Conservation (phyloP, 2,113 vertebrate species). For the Anhinga anhinga region DNA sequence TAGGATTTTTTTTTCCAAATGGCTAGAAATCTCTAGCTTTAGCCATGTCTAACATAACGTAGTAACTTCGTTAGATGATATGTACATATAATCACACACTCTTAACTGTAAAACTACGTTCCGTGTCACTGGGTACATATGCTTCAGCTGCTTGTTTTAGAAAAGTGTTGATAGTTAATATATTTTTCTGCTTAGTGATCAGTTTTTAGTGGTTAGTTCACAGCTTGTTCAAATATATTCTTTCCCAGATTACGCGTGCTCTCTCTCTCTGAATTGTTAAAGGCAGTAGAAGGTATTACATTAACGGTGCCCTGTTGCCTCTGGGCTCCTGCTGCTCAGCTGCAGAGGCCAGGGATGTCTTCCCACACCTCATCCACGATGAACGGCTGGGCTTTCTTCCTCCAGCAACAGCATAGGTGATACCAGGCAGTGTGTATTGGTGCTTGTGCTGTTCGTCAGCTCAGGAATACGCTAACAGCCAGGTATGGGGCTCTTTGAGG, state of each 20-base stretch:
- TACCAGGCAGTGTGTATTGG: fast-evolving
- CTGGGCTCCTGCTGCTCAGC: neutral
- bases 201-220: neutral
- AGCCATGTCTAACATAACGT: neutral
- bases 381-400: neutral
- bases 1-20: neutral
- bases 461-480: neutral
- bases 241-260: fast-evolving
- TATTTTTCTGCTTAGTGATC: neutral
- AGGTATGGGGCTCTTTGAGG: neutral
- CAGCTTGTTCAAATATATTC: neutral
- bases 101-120: neutral
- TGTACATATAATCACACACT: fast-evolving
- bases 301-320: too few species aligned
- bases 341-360: neutral
- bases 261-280: neutral
- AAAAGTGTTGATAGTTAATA: neutral
- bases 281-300: neutral
- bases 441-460: neutral
- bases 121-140: fast-evolving
- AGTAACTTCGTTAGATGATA: neutral
- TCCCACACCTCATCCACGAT: neutral
- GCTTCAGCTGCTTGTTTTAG: neutral
- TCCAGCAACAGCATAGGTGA: neutral
- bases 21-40: neutral